A percentile compares a stretch with the other conserved stretches of the same genome.
These are phyloP conservation scores for Crotalus horridus DNA, from an alignment of 2,113 vertebrate species.

Conservation along the genomic window DNA sequence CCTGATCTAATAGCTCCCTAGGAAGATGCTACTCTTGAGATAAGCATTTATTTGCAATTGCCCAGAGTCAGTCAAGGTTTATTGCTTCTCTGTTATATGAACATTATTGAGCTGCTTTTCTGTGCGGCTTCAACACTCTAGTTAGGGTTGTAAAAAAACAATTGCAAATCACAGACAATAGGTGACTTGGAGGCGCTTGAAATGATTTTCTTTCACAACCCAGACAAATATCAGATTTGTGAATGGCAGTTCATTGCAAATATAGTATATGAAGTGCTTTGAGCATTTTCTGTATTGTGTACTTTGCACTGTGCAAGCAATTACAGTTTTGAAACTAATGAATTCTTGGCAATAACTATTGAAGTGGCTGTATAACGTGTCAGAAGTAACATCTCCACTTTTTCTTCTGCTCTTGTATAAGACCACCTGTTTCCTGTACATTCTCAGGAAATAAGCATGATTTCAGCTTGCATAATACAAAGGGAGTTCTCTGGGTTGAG, in stretches of 20 bases:
- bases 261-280: not conserved
- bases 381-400: not conserved
- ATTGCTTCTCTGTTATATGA: not conserved
- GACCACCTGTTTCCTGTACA: constrained; percentile 12
- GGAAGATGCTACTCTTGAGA: not conserved
- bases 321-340: not conserved
- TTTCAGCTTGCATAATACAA: not conserved
- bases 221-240: not conserved
- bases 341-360: not conserved
- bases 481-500: not conserved
- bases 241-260: not conserved
- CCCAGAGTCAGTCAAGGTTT: not conserved
- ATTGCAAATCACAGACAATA: not conserved
- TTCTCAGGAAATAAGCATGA: not conserved
- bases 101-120: not conserved
- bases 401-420: not conserved
- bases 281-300: not conserved
- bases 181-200: not conserved
- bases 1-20: not conserved
- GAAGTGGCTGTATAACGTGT: too few relatives aligned
- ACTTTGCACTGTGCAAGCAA: not conserved
- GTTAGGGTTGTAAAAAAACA: not conserved
- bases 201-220: not conserved
- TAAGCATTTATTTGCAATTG: not conserved
- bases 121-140: not conserved